Base-by-base conservation (phyloP, 2,888 invertebrate genomes). In the Noctua fimbriata region DNA sequence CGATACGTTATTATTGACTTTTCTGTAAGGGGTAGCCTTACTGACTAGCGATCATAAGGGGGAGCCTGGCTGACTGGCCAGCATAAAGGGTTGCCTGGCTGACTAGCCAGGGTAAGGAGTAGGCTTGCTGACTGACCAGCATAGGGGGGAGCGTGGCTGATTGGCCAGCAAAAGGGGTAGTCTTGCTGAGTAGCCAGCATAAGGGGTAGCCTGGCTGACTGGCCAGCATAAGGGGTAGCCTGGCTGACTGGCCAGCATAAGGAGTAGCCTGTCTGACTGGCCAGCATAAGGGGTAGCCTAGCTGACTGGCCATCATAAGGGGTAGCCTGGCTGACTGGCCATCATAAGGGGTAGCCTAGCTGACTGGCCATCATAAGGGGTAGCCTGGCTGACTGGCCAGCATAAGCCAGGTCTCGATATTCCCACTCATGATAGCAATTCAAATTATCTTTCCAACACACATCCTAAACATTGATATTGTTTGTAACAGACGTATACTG, bases 401-500 rank as follows among this genome's bases (percentile, higher is more conserved):
- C n/a, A 14, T 14, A 60, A 28, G 28, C 18, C 28, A 28, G 28
- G 5, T 60, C 60, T 60, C 6, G 18, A 60, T 28, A 32, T 63
- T 32, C 5, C 28, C 28, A 63, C 18, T 18, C 9, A 32, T 28
- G 28, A 7, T 0, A 28, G 28, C 18, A 60, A 60, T 32, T 32
- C 21, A 32, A 63, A 63, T 32, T 4, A 63, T 63, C 10, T 32
- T 32, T 32, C 9, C 28, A 32, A 21, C 32, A 63, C 63, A 32
- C 32, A 21, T 63, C 10, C 21, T 63, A 63, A 63, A 63, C 63
- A 32, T 36, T 63, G 32, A 4, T 32, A 18, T 63, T 28, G n/a
- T 79, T 49, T 80, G 52, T 63, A 80, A 6, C 91, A 96, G 96
- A 44, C 94, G 96, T 0, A 94, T 98, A 73, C 90, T 98, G 77